phyloP scores from a whole-genome alignment of 2,113 vertebrate species.

The Peucedramus taeniatus region DNA sequence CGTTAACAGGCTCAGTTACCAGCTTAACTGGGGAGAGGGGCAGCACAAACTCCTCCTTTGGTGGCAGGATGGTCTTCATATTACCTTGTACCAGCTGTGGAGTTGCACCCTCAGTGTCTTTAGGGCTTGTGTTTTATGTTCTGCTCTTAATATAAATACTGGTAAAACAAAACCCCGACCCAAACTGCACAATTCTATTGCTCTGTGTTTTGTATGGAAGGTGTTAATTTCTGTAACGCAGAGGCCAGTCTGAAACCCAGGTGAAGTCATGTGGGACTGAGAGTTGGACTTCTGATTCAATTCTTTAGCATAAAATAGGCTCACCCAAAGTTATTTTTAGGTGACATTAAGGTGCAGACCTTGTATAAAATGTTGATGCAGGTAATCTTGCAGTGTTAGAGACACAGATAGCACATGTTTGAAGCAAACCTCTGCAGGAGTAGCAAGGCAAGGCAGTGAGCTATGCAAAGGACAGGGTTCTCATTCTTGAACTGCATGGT shows the following conservation, averaged over 20 bases:
- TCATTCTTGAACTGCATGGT: not conserved
- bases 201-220: not conserved
- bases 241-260: not conserved
- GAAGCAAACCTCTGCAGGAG: not conserved
- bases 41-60: accelerated
- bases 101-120: not conserved
- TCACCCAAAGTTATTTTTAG: not conserved
- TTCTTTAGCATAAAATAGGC: not conserved
- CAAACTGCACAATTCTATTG: not conserved
- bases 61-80: not conserved
- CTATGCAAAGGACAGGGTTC: not conserved
- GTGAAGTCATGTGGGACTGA: not conserved
- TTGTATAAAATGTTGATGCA: not conserved
- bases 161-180: not conserved
- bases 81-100: not conserved
- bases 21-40: not conserved
- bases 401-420: not conserved
- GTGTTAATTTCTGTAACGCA: not conserved
- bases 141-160: not conserved
- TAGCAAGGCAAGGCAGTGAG: not conserved
- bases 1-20: not conserved
- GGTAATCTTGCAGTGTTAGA: not conserved
- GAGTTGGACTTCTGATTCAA: not conserved
- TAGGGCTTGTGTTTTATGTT: not conserved
- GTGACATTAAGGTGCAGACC: not conserved